A percentile compares a stretch with the other conserved stretches of the same genome.
Evolutionary conservation across 2,797 vertebrate species (phyloP).

Genomic region (Pipistrellus pygmaeus): DNA sequence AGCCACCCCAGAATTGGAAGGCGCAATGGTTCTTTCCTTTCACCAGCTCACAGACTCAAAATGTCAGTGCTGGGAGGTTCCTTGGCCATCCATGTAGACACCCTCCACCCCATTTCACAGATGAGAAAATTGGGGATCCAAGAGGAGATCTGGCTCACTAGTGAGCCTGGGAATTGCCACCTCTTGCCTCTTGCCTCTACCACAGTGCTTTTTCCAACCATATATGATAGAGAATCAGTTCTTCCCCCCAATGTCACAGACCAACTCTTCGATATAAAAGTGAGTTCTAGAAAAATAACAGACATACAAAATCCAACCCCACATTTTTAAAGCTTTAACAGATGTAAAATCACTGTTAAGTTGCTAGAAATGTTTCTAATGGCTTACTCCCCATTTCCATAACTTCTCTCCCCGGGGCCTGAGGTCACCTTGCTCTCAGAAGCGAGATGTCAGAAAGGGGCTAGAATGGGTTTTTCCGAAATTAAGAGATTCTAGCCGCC

Average conservation of each 20-base stretch:
- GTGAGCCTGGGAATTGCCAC: fast-evolving
- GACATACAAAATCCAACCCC: background rate
- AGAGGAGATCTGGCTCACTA: background rate
- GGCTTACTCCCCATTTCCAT: background rate
- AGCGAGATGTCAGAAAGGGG: background rate
- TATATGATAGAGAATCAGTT: background rate
- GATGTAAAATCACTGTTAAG: background rate
- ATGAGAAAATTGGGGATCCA: background rate
- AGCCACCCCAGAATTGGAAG: background rate
- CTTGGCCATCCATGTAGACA: background rate
- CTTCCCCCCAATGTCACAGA: background rate
- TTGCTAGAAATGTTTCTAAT: background rate
- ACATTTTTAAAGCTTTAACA: background rate
- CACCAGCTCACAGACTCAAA: background rate
- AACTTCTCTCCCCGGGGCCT: background rate
- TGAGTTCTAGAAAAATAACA: slow-evolving; percentile 14
- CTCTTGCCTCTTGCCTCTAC: background rate
- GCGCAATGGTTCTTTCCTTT: background rate
- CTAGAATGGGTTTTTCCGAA: background rate
- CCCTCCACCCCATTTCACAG: background rate
- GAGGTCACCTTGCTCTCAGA: background rate
- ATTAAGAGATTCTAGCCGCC: background rate
- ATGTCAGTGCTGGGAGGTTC: background rate
- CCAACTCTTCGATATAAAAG: background rate
- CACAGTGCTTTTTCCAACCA: background rate